A percentile compares a stretch with the other conserved stretches of the same genome.
phyloP scores from a whole-genome alignment of 2,888 invertebrate species.

The Pelosia muscerda region DNA sequence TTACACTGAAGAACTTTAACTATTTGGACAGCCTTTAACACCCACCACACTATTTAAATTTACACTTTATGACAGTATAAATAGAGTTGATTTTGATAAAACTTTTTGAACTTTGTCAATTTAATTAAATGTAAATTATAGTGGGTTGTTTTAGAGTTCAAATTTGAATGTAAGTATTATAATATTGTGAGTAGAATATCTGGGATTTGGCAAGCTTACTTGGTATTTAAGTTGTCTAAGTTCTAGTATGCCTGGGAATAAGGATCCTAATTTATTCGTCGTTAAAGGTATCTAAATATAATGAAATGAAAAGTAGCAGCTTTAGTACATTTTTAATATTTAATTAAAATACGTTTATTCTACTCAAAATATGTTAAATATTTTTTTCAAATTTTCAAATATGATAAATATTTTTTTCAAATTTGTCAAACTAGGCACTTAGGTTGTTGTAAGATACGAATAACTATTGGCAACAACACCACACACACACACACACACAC shows the following conservation, averaged over 20 bases:
- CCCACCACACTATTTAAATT: conserved; percentile 26
- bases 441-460: too few species aligned
- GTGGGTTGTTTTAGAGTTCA: conserved; percentile 52
- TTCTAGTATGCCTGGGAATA: conserved; percentile 49
- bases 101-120: conserved; percentile 9
- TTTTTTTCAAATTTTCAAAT: too few species aligned
- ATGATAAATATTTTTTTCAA: too few species aligned
- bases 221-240: conserved; percentile 67
- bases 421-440: too few species aligned
- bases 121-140: conserved; percentile 54
- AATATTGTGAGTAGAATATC: conserved; percentile 55
- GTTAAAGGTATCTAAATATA: too few species aligned
- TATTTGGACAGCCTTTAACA: conserved; percentile 47
- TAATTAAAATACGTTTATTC: not conserved
- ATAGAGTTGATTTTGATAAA: conserved; percentile 35
- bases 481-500: too few species aligned
- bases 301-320: too few species aligned
- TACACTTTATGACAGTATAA: conserved; percentile 14
- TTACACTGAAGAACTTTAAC: conserved; percentile 58
- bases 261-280: conserved; percentile 59
- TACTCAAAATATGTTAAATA: too few species aligned
- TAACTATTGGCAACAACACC: too few species aligned
- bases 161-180: conserved; percentile 49
- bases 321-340: too few species aligned
- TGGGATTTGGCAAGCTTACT: conserved; percentile 61